Conservation (phyloP, 2,888 invertebrate species). For the Drosophila mimica region DNA sequence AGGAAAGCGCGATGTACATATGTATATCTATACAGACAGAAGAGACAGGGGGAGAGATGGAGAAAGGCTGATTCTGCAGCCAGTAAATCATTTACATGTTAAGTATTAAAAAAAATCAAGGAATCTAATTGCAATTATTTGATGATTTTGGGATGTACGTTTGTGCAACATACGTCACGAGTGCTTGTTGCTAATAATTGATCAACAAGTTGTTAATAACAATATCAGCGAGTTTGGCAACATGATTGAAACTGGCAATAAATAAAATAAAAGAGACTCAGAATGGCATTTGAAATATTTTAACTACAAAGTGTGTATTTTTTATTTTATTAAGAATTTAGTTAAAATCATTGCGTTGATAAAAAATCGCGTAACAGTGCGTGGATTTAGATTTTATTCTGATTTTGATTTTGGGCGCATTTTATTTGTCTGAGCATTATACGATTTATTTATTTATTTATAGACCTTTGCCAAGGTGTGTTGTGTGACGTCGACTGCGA, state of each 20-base stretch:
- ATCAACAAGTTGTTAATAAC: conserved; percentile 17
- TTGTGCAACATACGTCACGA: background rate
- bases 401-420: conserved; percentile 34
- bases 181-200: background rate
- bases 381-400: conserved; percentile 36
- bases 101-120: background rate
- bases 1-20: background rate
- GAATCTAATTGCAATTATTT: background rate
- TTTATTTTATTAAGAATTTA: background rate
- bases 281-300: background rate
- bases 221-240: background rate
- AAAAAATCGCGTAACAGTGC: conserved; percentile 15
- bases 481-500: conserved; percentile 24
- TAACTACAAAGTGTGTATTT: background rate
- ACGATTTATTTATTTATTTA: conserved; percentile 59
- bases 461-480: conserved; percentile 34
- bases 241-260: no score
- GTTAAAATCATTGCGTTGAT: conserved; percentile 9
- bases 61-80: background rate
- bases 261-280: no score
- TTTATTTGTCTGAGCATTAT: conserved; percentile 29
- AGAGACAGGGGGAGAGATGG: background rate
- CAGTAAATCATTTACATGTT: conserved; percentile 4
- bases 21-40: background rate
- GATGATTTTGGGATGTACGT: background rate